Percentiles rank a stretch among this genome's conserved stretches.
Evolutionary conservation across 2,113 vertebrate species (phyloP).

Genomic region (Myodes glareolus): DNA sequence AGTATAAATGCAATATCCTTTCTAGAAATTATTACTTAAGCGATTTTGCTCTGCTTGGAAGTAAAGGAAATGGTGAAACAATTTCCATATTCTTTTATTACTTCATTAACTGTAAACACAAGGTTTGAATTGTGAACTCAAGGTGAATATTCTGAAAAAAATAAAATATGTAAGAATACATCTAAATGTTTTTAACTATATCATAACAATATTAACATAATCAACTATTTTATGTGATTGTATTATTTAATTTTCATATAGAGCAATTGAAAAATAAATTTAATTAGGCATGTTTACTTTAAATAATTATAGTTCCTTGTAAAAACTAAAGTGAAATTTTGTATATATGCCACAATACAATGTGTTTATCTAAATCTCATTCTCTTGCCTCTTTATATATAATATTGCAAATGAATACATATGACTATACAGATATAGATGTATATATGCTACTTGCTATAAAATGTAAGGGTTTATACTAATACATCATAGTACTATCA

Average conservation of each 20-base stretch:
- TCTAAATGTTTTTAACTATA: slow-evolving; percentile 20
- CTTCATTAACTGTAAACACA: slow-evolving; percentile 63
- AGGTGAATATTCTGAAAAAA: slow-evolving; percentile 60
- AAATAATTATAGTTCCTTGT: not conserved
- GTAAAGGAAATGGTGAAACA: slow-evolving; percentile 61
- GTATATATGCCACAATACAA: not conserved
- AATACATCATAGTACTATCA: not conserved
- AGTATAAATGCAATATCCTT: not conserved
- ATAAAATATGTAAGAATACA: slow-evolving; percentile 53
- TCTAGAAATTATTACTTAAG: slow-evolving; percentile 47
- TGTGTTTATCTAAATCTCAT: not conserved
- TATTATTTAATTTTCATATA: slow-evolving; percentile 46
- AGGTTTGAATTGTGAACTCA: slow-evolving; percentile 71
- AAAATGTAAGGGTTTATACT: slow-evolving; percentile 4
- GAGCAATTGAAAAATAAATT: slow-evolving; percentile 11
- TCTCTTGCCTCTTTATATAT: slow-evolving; percentile 15
- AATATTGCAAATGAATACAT: not conserved
- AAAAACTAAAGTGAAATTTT: not conserved
- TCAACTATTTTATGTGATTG: slow-evolving; percentile 40
- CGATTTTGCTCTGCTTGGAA: slow-evolving; percentile 45
- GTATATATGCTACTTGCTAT: not conserved
- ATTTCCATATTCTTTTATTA: slow-evolving; percentile 75
- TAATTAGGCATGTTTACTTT: slow-evolving; percentile 28
- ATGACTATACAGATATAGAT: not conserved
- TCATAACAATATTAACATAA: slow-evolving; percentile 63